phyloP scores from a whole-genome alignment of 37 sponge, comb jelly and placozoan species.

The Hexactinellida sp. region DNA sequence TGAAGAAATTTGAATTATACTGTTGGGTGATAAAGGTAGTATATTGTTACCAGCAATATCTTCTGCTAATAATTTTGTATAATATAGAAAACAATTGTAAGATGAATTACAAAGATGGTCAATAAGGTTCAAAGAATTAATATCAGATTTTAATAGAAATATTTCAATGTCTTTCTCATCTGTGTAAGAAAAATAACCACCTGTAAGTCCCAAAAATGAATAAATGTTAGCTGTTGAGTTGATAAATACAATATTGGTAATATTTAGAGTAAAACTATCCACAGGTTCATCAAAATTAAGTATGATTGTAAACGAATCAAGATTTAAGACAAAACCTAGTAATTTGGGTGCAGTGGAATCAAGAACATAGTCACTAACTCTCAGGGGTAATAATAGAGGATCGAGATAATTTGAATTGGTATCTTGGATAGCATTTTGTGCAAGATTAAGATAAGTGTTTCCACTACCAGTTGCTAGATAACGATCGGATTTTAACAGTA shows the following conservation, averaged over 20 bases:
- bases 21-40: slow-evolving; percentile 25
- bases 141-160: neutral
- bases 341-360: slow-evolving; percentile 54
- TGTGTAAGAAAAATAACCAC: neutral
- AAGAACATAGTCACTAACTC: slow-evolving; percentile 27
- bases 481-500: neutral
- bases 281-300: slow-evolving; percentile 73
- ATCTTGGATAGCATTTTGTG: neutral
- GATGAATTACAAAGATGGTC: neutral
- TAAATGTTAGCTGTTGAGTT: slow-evolving; percentile 15
- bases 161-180: neutral
- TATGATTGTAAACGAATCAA: slow-evolving; percentile 37
- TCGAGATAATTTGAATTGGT: neutral
- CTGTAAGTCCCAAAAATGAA: neutral
- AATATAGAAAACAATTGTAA: neutral
- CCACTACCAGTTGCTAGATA: neutral
- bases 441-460: neutral
- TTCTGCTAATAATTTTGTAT: slow-evolving; percentile 18
- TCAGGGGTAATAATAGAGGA: neutral
- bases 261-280: slow-evolving; percentile 36
- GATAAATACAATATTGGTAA: slow-evolving; percentile 39
- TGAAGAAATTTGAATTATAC: slow-evolving; percentile 19
- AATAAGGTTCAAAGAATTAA: neutral
- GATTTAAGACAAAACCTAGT: slow-evolving; percentile 43
- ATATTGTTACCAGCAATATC: slow-evolving; percentile 56